Base-by-base conservation (phyloP, 2,888 invertebrate genomes). In the Stenotaenia linearis region DNA sequence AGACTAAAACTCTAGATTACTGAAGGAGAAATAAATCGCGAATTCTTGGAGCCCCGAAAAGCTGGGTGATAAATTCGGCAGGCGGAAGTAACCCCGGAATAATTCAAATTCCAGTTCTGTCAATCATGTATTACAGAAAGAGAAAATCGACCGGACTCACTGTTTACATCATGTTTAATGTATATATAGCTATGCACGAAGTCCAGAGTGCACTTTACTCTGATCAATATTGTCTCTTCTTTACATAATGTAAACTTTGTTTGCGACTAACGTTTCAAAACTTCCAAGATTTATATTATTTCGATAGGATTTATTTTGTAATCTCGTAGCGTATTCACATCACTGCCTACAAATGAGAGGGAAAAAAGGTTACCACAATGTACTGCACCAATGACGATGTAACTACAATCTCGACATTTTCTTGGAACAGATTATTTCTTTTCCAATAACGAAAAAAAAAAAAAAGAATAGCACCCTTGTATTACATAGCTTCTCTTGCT, bases 361-460 rank as follows among this genome's bases (percentile, higher is more conserved):
- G n/a, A n/a, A n/a, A n/a, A n/a, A n/a, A n/a, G n/a, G n/a, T n/a
- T n/a, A n/a, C n/a, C n/a, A n/a, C n/a, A n/a, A n/a, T 32, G 18
- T 12, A 45, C 6, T 45, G 45, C 4, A 12, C 4, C 45, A 45
- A 18, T 45, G 12, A 4, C 12, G n/a, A 12, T 18, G 45, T 25
- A 61, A 9, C 23, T 9, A 25, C 61, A 61, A 61, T 61, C 61
- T 12, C 25, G 25, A 25, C 12, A 25, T 61, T 25, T 61, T 61
- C 61, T 5, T 9, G 5, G 61, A 61, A 61, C 21, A 61, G 61
- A 61, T 61, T 61, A 61, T 25, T 25, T 61, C 25, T 61, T 61
- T 61, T 61, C 61, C 61, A 61, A 61, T 61, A 61, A 61, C 23
- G 25, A 12, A 61, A 61, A 61, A 56, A 56, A 61, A 61, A 56